Conservation (phyloP, 1,140 invertebrate genomes). For the Anoplophora glabripennis region DNA sequence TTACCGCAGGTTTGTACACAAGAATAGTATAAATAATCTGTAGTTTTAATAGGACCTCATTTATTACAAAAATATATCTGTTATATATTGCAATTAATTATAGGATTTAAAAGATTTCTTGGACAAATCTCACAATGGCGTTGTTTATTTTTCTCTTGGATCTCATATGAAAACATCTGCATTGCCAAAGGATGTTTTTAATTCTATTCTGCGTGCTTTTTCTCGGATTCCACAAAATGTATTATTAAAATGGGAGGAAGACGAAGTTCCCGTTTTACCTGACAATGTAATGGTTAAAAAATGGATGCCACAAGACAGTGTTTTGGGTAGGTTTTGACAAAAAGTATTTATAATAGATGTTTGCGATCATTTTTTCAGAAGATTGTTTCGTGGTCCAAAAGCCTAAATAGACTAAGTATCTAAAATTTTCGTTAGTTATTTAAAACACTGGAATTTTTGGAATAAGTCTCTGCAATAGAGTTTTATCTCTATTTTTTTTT, state of each 20-base stretch:
- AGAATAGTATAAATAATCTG: neutral
- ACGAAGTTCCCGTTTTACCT: neutral
- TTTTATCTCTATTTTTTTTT: no score
- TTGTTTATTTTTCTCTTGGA: constrained; percentile 50
- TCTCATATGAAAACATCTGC: constrained; percentile 31
- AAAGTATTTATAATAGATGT: no score
- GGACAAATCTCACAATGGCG: constrained; percentile 40
- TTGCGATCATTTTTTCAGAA: no score
- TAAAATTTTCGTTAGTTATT: no score
- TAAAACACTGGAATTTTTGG: no score
- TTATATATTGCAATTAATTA: no score
- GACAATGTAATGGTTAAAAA: neutral
- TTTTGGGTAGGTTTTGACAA: neutral
- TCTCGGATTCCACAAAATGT: neutral
- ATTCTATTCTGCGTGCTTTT: neutral
- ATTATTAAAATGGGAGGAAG: neutral
- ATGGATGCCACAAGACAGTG: neutral
- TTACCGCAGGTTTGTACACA: neutral
- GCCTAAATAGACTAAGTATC: no score
- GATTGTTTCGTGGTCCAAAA: no score
- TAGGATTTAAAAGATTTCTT: constrained; percentile 39
- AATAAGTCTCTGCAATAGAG: no score
- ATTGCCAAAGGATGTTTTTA: neutral
- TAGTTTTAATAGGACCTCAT: no score
- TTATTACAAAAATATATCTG: no score